Conservation (phyloP, 2,797 vertebrate genomes). For the Tympanoctomys barrerae region DNA sequence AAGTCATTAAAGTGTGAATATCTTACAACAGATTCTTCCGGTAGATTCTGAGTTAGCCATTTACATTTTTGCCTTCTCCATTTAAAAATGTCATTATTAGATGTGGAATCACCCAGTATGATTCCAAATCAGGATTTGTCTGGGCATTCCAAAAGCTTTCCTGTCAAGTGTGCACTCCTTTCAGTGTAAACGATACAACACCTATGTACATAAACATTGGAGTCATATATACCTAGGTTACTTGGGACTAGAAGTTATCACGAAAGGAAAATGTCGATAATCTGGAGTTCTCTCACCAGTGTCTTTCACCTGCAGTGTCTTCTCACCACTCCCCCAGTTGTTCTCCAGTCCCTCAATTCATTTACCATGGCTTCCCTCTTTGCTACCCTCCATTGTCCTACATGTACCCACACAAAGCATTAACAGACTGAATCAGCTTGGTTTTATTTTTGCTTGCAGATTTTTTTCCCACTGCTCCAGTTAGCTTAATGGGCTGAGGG, state of each 20-base stretch:
- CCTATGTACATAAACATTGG: not conserved
- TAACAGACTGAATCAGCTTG: not conserved
- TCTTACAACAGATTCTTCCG: conserved; percentile 51
- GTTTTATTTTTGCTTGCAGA: not conserved
- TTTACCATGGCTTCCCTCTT: not conserved
- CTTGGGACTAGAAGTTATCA: not conserved
- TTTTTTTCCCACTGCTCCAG: conserved; percentile 3
- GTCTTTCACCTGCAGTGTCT: not conserved
- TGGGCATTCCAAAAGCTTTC: not conserved
- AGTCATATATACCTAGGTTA: not conserved
- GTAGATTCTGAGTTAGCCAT: conserved; percentile 49
- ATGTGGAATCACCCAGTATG: conserved; percentile 23
- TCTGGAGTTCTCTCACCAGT: not conserved
- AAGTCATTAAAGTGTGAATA: conserved; percentile 57
- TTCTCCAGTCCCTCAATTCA: not conserved
- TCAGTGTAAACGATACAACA: not conserved
- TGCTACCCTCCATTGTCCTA: not conserved
- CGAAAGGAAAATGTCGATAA: not conserved
- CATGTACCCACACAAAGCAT: not conserved
- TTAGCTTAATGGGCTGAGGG: conserved; percentile 21
- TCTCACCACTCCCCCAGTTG: not conserved
- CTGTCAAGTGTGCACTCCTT: not conserved
- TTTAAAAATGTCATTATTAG: conserved; percentile 67
- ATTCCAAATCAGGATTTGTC: not conserved
- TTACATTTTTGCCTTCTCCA: conserved; percentile 69